Percentiles rank a stretch among this genome's conserved stretches.
Conservation (phyloP, 2,113 vertebrate genomes). For the Arizona elegans region DNA sequence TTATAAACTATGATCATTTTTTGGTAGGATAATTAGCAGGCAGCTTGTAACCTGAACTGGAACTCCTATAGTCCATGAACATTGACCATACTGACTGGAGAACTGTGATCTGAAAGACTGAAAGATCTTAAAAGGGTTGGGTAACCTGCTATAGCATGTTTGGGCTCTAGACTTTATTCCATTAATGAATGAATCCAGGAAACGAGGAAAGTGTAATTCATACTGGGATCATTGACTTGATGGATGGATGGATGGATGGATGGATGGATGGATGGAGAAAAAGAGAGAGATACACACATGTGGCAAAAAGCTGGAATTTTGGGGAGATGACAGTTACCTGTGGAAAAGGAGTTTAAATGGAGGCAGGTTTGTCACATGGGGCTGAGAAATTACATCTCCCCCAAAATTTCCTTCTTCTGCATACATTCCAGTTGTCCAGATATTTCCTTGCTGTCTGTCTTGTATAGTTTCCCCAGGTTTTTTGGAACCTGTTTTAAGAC, state of each 20-base stretch:
- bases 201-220: neutral
- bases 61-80: neutral
- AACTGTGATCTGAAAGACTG: neutral
- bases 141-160: neutral
- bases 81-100: neutral
- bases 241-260: neutral
- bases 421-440: neutral
- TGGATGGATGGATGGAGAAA: neutral
- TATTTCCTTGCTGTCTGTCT: neutral
- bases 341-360: neutral
- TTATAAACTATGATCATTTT: neutral
- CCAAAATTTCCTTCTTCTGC: neutral
- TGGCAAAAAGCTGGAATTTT: neutral
- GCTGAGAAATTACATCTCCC: neutral
- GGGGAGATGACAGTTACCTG: neutral
- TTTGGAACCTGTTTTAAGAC: neutral
- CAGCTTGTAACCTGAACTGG: neutral
- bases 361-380: neutral
- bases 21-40: neutral
- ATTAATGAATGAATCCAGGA: neutral
- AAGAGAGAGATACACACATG: neutral
- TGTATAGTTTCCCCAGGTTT: neutral
- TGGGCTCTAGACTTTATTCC: neutral
- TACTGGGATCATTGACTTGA: neutral
- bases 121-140: neutral